These are phyloP conservation scores for Anableps anableps DNA, from an alignment of 2,797 vertebrate genomes.

Conservation along the genomic window DNA sequence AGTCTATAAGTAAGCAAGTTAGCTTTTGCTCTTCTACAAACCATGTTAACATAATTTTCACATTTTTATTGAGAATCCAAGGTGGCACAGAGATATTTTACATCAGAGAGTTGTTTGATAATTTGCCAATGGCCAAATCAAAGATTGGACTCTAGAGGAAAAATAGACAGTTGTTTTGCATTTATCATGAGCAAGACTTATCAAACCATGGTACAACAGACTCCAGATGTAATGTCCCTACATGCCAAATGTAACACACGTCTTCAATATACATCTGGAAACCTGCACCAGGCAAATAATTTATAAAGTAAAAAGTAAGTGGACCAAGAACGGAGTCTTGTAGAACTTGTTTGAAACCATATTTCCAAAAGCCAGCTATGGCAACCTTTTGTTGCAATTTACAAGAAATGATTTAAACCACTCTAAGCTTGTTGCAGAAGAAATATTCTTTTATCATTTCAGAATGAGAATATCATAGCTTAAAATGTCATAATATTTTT, in stretches of 20 bases:
- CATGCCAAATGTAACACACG: too few species aligned
- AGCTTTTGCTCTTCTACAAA: neutral
- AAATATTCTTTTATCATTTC: neutral
- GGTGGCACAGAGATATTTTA: neutral
- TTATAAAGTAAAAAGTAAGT: neutral
- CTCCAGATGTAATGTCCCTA: too few species aligned
- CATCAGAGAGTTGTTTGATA: neutral
- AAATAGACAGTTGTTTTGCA: neutral
- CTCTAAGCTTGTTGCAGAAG: neutral
- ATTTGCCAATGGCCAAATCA: neutral
- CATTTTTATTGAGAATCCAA: neutral
- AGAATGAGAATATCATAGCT: neutral
- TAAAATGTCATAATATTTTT: neutral
- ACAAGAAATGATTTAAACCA: neutral
- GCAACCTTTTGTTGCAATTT: neutral
- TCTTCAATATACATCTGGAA: neutral
- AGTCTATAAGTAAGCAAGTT: neutral
- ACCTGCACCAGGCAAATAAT: neutral
- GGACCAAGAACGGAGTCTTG: neutral
- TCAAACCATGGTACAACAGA: too few species aligned
- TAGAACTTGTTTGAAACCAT: neutral
- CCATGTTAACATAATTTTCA: neutral
- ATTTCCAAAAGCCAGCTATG: neutral
- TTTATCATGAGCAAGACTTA: too few species aligned
- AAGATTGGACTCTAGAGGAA: neutral